These are phyloP conservation scores for Montipora efflorescens DNA, from an alignment of 64 coral and sea anemone genomes.

Conservation along the genomic window DNA sequence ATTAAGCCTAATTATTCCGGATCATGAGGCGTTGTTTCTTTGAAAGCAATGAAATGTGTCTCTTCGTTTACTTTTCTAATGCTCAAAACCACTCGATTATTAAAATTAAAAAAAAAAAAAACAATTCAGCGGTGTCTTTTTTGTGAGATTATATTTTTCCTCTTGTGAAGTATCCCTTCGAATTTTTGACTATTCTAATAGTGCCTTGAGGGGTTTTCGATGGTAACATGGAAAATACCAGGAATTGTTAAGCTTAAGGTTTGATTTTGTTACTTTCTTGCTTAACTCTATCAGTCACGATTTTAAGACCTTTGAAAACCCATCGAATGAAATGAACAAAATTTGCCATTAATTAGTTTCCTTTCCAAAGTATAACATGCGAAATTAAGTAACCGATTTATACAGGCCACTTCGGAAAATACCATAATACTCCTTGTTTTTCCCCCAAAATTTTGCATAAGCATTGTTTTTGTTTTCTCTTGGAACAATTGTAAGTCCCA, in stretches of 20 bases:
- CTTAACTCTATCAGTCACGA: background rate
- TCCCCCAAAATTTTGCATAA: no score
- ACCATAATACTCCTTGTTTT: no score
- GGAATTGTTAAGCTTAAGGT: background rate
- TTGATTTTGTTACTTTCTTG: background rate
- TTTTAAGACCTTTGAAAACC: no score
- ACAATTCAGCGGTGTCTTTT: background rate
- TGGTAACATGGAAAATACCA: background rate
- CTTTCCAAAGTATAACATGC: background rate
- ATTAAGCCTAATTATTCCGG: conserved; percentile 38
- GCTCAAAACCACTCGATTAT: background rate
- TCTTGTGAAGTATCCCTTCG: background rate
- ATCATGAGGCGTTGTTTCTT: conserved; percentile 4
- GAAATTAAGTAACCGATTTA: background rate
- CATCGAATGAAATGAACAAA: background rate
- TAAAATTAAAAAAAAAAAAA: background rate
- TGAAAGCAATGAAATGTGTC: conserved; percentile 24
- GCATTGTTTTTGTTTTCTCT: no score
- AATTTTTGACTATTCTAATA: background rate
- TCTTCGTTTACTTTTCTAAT: background rate
- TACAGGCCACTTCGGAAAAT: no score
- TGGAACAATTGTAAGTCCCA: no score
- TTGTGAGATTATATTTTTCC: no score
- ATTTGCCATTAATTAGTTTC: background rate
- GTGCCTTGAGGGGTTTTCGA: background rate